These are phyloP conservation scores for Streblospio benedicti DNA, from an alignment of 1,140 invertebrate species.

Conservation along the genomic window DNA sequence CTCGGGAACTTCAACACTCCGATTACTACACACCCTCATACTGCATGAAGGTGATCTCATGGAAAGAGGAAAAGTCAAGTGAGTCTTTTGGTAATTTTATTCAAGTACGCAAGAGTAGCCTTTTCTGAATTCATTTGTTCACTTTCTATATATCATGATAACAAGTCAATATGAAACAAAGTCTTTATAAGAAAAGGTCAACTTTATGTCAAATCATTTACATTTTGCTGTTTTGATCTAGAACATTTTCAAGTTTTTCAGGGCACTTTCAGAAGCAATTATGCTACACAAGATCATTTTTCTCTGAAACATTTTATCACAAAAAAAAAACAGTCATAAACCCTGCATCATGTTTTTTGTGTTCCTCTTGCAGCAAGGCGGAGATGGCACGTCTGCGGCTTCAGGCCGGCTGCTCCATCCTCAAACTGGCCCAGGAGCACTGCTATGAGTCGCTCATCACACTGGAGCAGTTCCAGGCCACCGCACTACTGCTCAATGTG, in stretches of 20 bases:
- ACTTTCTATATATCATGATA: no score
- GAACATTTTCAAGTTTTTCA: no score
- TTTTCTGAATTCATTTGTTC: neutral
- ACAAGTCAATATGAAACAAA: no score
- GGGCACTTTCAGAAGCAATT: no score
- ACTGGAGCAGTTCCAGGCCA: conserved; percentile 86
- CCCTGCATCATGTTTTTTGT: no score
- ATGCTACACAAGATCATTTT: no score
- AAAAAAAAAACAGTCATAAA: no score
- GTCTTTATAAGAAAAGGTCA: no score
- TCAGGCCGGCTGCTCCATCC: conserved; percentile 84
- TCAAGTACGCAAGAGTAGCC: neutral
- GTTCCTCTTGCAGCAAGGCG: conserved; percentile 57
- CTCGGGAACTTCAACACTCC: conserved; percentile 86
- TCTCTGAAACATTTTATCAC: no score
- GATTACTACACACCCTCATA: conserved; percentile 82
- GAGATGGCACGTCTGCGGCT: conserved; percentile 88
- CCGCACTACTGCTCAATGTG: conserved; percentile 81
- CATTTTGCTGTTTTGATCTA: no score
- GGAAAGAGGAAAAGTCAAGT: conserved; percentile 53
- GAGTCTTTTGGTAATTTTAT: conserved; percentile 31
- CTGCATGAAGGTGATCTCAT: conserved; percentile 77
- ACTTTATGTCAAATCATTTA: no score
- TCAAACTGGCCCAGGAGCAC: conserved; percentile 93
- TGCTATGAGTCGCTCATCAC: conserved; percentile 89